Conservation (phyloP, 2,888 invertebrate species). For the Taenaris catops region DNA sequence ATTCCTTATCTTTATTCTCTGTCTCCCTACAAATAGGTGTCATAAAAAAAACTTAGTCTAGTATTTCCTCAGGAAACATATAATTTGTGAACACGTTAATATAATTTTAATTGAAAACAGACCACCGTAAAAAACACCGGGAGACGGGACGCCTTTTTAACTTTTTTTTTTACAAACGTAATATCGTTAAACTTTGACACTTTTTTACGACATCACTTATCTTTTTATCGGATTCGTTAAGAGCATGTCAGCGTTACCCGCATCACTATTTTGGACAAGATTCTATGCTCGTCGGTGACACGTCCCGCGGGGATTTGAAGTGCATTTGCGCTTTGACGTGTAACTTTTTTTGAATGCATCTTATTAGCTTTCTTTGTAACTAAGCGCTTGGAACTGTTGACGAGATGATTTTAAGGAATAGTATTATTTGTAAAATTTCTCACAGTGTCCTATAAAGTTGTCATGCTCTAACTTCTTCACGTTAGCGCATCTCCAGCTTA, state of each 20-base stretch:
- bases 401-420: no score
- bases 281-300: slow-evolving; percentile 21
- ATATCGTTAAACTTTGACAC: slow-evolving; percentile 63
- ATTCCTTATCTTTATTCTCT: slow-evolving; percentile 1
- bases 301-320: slow-evolving; percentile 25
- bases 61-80: slow-evolving; percentile 63
- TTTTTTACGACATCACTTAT: slow-evolving; percentile 50
- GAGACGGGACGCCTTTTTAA: slow-evolving; percentile 33
- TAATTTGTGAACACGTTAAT: slow-evolving; percentile 50
- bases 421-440: no score
- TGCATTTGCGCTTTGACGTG: slow-evolving; percentile 23
- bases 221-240: slow-evolving; percentile 43
- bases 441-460: no score
- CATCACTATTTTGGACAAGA: slow-evolving; percentile 25
- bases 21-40: slow-evolving; percentile 14
- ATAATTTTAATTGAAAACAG: slow-evolving; percentile 64
- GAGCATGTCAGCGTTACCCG: slow-evolving; percentile 47
- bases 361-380: no score
- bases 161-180: slow-evolving; percentile 44
- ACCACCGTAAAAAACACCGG: slow-evolving; percentile 21
- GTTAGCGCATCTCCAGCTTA: no score
- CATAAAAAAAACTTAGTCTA: slow-evolving; percentile 18
- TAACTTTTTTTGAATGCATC: slow-evolving; percentile 18
- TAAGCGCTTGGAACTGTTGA: no score
- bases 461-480: no score